phyloP scores from a whole-genome alignment of 1,140 invertebrate genomes.

The Steinernema feltiae region DNA sequence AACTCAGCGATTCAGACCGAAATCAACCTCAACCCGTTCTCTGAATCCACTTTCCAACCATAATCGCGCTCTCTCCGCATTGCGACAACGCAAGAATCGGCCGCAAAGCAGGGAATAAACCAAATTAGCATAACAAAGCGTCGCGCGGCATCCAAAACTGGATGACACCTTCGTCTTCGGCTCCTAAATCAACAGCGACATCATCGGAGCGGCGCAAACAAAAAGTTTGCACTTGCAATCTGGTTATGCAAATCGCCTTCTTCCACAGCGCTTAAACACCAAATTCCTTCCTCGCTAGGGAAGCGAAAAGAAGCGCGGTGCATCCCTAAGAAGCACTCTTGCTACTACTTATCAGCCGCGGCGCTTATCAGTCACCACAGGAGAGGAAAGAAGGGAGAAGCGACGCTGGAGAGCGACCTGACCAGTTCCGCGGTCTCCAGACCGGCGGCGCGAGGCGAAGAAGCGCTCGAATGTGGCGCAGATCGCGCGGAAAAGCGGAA shows the following conservation, averaged over 20 bases:
- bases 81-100: background rate
- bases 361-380: too few species aligned
- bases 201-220: background rate
- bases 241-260: background rate
- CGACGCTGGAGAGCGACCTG: too few species aligned
- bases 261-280: background rate
- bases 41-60: background rate
- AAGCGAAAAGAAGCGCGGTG: too few species aligned
- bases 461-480: too few species aligned
- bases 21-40: background rate
- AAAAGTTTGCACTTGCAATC: background rate
- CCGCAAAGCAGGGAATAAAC: background rate
- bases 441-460: too few species aligned
- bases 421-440: too few species aligned
- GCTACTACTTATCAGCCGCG: background rate
- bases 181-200: conserved; percentile 7
- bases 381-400: too few species aligned
- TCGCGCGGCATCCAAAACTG: background rate
- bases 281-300: too few species aligned
- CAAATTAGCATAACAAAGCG: conserved; percentile 13
- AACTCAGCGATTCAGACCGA: too few species aligned
- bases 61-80: background rate
- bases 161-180: background rate
- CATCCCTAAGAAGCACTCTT: background rate
- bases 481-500: too few species aligned